Evolutionary conservation across 2,113 vertebrate genomes (phyloP).

Genomic region (Xiphophorus couchianus): DNA sequence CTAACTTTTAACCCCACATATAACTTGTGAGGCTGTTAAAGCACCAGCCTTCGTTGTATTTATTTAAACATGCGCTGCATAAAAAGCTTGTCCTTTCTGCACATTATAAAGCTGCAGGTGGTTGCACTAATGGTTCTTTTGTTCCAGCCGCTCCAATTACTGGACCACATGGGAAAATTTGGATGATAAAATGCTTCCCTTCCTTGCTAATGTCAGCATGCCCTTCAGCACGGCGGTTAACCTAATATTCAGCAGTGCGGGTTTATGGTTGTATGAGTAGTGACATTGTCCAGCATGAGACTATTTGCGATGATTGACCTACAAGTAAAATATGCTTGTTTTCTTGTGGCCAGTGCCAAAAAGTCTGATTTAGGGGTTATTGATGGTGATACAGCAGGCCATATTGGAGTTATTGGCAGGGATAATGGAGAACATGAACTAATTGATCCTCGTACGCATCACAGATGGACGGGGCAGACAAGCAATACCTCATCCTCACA

Average conservation of each 20-base stretch:
- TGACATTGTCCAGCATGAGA: slow-evolving; percentile 35
- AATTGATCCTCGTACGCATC: slow-evolving; percentile 40
- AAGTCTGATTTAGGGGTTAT: slow-evolving; percentile 26
- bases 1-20: slow-evolving; percentile 8
- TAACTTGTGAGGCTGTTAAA: slow-evolving; percentile 20
- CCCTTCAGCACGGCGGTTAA: slow-evolving; percentile 68
- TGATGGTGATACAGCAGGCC: slow-evolving; percentile 16
- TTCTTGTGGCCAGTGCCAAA: slow-evolving; percentile 17
- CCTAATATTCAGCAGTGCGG: slow-evolving; percentile 38
- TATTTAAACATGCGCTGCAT: slow-evolving; percentile 18
- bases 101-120: slow-evolving; percentile 61
- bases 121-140: slow-evolving; percentile 58
- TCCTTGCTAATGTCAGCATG: slow-evolving; percentile 64
- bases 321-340: slow-evolving; percentile 10
- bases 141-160: slow-evolving; percentile 60
- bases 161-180: slow-evolving; percentile 55
- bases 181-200: slow-evolving; percentile 60
- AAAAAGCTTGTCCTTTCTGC: slow-evolving; percentile 42
- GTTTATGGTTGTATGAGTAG: slow-evolving; percentile 19
- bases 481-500: slow-evolving; percentile 47
- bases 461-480: slow-evolving; percentile 63
- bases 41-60: slow-evolving; percentile 29
- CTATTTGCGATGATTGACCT: background rate
- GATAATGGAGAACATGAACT: slow-evolving; percentile 44
- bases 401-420: slow-evolving; percentile 26